Conservation (phyloP, 2,113 vertebrate species). For the Hemibagrus wyckioides region DNA sequence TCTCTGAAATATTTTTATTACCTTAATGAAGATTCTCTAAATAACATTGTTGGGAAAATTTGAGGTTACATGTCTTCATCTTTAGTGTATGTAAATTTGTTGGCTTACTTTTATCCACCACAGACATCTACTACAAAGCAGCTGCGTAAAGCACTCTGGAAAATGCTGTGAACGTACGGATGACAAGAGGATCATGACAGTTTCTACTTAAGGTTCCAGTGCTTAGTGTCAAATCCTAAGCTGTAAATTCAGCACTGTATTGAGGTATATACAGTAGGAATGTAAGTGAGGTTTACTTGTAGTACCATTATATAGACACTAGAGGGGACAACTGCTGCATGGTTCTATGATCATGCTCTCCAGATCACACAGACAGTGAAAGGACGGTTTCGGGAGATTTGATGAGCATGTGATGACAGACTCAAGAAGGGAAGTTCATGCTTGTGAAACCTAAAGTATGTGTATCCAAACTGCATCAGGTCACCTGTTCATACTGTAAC, state of each 20-base stretch:
- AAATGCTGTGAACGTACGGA: not conserved
- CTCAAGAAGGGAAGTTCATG: not conserved
- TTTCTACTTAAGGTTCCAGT: not conserved
- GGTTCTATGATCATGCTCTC: not conserved
- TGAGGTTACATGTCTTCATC: not conserved
- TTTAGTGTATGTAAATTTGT: not conserved
- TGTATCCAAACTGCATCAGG: constrained; percentile 19
- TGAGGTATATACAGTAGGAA: not conserved
- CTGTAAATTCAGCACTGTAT: not conserved
- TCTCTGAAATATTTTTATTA: not conserved
- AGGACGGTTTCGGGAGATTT: not conserved
- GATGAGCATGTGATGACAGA: constrained; percentile 7
- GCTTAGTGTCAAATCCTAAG: not conserved
- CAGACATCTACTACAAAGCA: not conserved
- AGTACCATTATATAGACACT: constrained; percentile 29
- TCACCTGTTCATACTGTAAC: constrained; percentile 24
- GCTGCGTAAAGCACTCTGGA: not conserved
- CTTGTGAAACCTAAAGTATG: constrained; percentile 12
- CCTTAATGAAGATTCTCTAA: not conserved
- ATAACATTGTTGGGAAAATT: not conserved
- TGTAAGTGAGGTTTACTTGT: not conserved
- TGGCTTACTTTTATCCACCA: not conserved
- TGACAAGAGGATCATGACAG: not conserved
- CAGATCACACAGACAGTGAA: not conserved
- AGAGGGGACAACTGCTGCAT: constrained; percentile 39